Base-by-base conservation (phyloP, 2,888 invertebrate genomes). In the Gastracanthus pulcherrimus region DNA sequence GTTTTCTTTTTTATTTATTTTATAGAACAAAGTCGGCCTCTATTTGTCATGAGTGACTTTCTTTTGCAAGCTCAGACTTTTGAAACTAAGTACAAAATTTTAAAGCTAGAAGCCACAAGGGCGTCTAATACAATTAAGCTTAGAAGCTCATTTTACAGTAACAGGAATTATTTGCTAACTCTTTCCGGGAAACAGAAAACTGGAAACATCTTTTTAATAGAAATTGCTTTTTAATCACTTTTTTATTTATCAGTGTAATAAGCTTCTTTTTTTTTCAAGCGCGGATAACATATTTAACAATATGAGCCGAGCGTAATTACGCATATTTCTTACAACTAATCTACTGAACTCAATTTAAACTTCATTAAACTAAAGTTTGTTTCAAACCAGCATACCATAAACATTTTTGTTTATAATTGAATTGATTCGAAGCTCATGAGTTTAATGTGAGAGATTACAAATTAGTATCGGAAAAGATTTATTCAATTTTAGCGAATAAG, bases 301-400 rank as follows among this genome's bases (percentile, higher is more conserved):
- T n/a, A n/a, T n/a, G n/a, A n/a, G n/a, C n/a, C n/a, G n/a, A n/a
- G n/a, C n/a, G n/a, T n/a, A n/a, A n/a, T n/a, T n/a, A n/a, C n/a
- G n/a, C n/a, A n/a, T n/a, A n/a, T n/a, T n/a, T n/a, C n/a, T n/a
- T n/a, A n/a, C n/a, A n/a, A n/a, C n/a, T n/a, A n/a, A n/a, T n/a
- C n/a, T n/a, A n/a, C 9, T 13, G 19, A 67, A 45, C 23, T 67
- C 16, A 45, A 67, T 67, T 67, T 41, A 67, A 67, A 67, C 45
- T 67, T 29, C n/a, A 29, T 67, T 58, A 19, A 55, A 72, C n/a
- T 36, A 36, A 72, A 72, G 38, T 72, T 72, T 72, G n/a, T 41
- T n/a, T 58, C 5, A 58, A 72, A 36, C 6, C 38, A 55, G 19
- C 36, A 34, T 58, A 29, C 66, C 41, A 16, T 41, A 41, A 45